Evolutionary conservation across 2,888 invertebrate genomes (phyloP), one percentile per base, ranked within the genome.

Genomic region (Cryptophagus acutangulus): DNA sequence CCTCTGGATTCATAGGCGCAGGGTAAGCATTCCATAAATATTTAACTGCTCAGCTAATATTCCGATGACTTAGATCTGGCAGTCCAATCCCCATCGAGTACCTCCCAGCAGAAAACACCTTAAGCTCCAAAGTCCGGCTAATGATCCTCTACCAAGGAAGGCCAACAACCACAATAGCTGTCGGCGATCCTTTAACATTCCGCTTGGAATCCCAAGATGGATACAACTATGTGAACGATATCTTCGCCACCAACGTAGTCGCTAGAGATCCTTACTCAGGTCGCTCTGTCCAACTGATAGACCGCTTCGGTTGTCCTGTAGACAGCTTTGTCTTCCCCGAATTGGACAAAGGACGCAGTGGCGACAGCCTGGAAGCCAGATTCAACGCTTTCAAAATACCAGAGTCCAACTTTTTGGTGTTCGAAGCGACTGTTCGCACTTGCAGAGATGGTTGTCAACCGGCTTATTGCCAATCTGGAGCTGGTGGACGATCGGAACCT

Each of bases 351-450:
- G 79, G 89, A 1, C 78, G 92, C 15, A 88, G 80, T 56, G 86
- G 89, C 0, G 90, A 91, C 61, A 89, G 87, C 2, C 70, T 93
- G 37, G 91, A 92, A 72, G 91, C 92, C 0, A 77, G 90, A 57
- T 93, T 93, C 67, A 91, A 92, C 66, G 92, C 92, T 1, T 93
- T 92, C 65, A 93, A 92, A 71, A 91, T 93, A 50, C 92, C 92
- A 0, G 92, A 92, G 71, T 92, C 92, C 0, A 92, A 92, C 68
- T 91, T 91, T 74, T 71, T 93, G 53, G 89, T 92, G 1, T 93
- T 93, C 60, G 92, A 93, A 70, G 92, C 92, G 1, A 92, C 88
- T 0, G 92, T 93, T 0, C 74, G 87, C 40, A 89, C 90, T 1
- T 93, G 92, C 57, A 74, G 89, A 28, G 89, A 90, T 35, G 89